A percentile compares a stretch with the other conserved stretches of the same genome.
Conservation (phyloP, 2,888 invertebrate species). For the Polyommatus icarus region DNA sequence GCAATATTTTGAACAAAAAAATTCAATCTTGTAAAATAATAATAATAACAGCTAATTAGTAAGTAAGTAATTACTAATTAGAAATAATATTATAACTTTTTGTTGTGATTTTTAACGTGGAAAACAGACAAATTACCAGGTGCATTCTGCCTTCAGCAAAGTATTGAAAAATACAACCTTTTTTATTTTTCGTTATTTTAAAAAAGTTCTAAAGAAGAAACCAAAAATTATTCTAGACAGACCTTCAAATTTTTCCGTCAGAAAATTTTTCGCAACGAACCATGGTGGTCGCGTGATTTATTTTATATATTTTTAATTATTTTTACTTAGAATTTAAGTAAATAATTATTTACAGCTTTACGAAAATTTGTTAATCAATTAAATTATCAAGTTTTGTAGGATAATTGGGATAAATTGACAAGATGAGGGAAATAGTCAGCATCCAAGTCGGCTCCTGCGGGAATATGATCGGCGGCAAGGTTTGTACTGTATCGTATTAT, state of each 20-base stretch:
- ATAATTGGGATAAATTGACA: constrained; percentile 43
- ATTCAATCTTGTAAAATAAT: background rate
- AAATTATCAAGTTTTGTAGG: constrained; percentile 61
- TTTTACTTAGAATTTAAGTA: constrained; percentile 70
- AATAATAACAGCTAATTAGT: no score
- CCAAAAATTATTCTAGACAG: background rate
- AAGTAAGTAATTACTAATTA: no score
- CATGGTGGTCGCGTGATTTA: constrained; percentile 63
- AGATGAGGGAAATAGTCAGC: constrained; percentile 91
- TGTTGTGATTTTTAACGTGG: background rate
- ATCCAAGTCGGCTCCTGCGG: constrained; percentile 82
- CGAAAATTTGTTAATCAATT: constrained; percentile 52
- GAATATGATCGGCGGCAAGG: constrained; percentile 89
- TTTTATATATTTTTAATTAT: constrained; percentile 37
- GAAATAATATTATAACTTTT: background rate
- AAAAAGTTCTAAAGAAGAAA: background rate
- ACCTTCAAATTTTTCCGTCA: constrained; percentile 38
- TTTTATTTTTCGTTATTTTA: background rate
- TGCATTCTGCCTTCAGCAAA: no score
- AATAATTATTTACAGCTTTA: constrained; percentile 68
- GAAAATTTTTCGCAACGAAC: constrained; percentile 57
- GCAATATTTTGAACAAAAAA: background rate
- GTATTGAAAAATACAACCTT: background rate
- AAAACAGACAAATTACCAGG: no score
- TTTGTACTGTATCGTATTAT: constrained; percentile 47